Percentiles rank a stretch among this genome's conserved stretches.
Evolutionary conservation across 2,797 vertebrate genomes (phyloP).

Genomic region (Odontamblyopus lacepedii): DNA sequence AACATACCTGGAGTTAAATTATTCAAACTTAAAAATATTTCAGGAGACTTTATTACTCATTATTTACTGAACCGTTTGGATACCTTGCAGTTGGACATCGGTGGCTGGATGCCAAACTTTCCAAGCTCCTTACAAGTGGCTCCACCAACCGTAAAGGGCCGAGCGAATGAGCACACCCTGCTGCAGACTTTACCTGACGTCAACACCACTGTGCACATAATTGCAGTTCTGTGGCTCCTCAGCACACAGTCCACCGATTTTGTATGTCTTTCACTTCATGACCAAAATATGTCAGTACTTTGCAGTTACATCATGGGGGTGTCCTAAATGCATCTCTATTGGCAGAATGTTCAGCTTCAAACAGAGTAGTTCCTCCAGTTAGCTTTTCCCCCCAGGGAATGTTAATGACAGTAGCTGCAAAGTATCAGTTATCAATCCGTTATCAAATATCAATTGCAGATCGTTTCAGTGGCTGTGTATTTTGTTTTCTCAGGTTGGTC

Average conservation of each 20-base stretch:
- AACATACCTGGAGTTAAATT: too few relatives aligned
- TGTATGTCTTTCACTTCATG: conserved; percentile 1
- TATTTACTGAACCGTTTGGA: neutral
- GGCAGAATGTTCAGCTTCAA: too few relatives aligned
- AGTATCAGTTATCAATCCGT: too few relatives aligned
- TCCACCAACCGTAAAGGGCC: conserved; percentile 15
- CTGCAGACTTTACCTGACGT: conserved; percentile 47
- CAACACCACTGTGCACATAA: conserved; percentile 33
- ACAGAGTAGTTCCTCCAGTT: too few relatives aligned
- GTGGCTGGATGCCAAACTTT: conserved; percentile 64
- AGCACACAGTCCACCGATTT: conserved; percentile 10
- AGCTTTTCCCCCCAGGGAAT: too few relatives aligned
- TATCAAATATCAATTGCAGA: too few relatives aligned
- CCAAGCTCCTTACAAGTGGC: conserved; percentile 48
- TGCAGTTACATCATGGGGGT: too few relatives aligned
- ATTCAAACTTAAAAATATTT: too few relatives aligned
- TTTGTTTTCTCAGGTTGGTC: neutral
- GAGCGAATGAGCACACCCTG: conserved; percentile 30
- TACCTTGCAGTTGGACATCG: conserved; percentile 53
- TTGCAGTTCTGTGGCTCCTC: conserved; percentile 19
- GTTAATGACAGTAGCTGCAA: too few relatives aligned
- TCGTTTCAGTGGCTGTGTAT: neutral
- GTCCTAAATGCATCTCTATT: too few relatives aligned
- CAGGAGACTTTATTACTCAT: too few relatives aligned
- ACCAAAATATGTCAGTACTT: neutral